Evolutionary conservation across 2,797 vertebrate genomes (phyloP).

Genomic region (Notolepis coatsorum): DNA sequence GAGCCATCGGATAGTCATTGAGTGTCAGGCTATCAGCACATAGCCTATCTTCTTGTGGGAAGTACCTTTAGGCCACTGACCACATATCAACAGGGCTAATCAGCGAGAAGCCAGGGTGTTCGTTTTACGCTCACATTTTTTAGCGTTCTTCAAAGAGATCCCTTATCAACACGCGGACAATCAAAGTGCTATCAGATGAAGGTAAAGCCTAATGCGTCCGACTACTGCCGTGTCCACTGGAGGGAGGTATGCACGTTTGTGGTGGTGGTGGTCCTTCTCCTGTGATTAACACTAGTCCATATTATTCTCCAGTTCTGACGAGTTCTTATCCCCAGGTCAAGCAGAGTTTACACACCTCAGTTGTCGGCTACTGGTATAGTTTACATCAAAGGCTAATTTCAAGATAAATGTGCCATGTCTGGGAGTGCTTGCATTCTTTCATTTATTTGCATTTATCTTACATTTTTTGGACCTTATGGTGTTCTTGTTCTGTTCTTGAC

Average conservation of each 20-base stretch:
- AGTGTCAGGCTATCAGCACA: constrained; percentile 15
- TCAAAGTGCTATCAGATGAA: constrained; percentile 34
- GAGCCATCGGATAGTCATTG: constrained; percentile 9
- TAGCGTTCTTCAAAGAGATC: constrained; percentile 41
- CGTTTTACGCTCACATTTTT: constrained; percentile 24
- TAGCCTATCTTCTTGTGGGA: constrained; percentile 37
- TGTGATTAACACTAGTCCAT: too few relatives aligned
- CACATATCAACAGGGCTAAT: constrained; percentile 11
- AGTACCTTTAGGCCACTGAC: constrained; percentile 27
- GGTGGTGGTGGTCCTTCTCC: too few relatives aligned
- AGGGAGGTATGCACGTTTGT: constrained; percentile 23
- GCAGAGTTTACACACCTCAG: background rate
- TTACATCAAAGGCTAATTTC: background rate
- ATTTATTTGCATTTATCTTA: too few relatives aligned
- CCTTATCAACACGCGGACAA: constrained; percentile 37
- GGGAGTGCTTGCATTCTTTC: too few relatives aligned
- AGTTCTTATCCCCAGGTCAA: constrained; percentile 14
- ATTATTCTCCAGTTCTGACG: background rate
- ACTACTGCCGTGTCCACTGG: constrained; percentile 24
- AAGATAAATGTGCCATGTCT: too few relatives aligned
- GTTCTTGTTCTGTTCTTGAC: too few relatives aligned
- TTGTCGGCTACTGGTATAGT: background rate
- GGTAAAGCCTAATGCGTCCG: constrained; percentile 11
- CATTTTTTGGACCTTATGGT: too few relatives aligned
- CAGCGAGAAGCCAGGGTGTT: constrained; percentile 3